Base-by-base conservation (phyloP, 2,797 vertebrate species). In the Sebastes hubbsi region DNA sequence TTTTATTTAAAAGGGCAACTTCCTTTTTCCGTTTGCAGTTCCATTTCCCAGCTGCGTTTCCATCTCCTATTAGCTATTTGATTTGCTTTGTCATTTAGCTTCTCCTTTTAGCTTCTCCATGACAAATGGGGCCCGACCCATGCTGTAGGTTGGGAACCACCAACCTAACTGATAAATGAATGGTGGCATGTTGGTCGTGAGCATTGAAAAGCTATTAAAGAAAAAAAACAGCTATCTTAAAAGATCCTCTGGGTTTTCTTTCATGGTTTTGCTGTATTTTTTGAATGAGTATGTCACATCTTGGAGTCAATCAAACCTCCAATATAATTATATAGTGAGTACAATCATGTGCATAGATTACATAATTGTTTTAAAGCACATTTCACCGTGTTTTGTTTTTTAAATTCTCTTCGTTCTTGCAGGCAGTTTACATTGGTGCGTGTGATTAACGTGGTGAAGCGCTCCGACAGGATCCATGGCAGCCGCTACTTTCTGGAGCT, bases 401-500 rank as follows among this genome's bases (percentile, higher is more conserved):
- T 55, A 12, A 4, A 8, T 12, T 42, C 12, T 65, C 54, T 83
- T 29, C 80, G 18, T 75, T 59, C 77, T 10, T 83, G 9, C 82
- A 99, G 98, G 73, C 90, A 27, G 25, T 99, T 97, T 91, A 95
- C 95, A 11, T 91, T 99, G 66, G 93, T 91, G 77, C 96, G 88
- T 11, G 90, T 99, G 0, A 79, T 98, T 63, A 99, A 98, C 0
- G 92, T 99, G 75, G 98, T 97, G 91, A 98, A 97, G 75, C 96
- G 95, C 0, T 88, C 94, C 63, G 98, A 99, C 74, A 89, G 81
- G 10, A 4, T 91, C 0, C 92, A 90, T 0, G 98, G 98, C 16
- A 97, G 93, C 76, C 97, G 98, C 52, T 99, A 99, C 89, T 96
- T 99, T 14, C 88, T 99, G 90, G 98, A 99, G 87, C 94, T 99